These are phyloP conservation scores for Threskiornis aethiopicus DNA, from an alignment of 2,797 vertebrate genomes.

Conservation along the genomic window DNA sequence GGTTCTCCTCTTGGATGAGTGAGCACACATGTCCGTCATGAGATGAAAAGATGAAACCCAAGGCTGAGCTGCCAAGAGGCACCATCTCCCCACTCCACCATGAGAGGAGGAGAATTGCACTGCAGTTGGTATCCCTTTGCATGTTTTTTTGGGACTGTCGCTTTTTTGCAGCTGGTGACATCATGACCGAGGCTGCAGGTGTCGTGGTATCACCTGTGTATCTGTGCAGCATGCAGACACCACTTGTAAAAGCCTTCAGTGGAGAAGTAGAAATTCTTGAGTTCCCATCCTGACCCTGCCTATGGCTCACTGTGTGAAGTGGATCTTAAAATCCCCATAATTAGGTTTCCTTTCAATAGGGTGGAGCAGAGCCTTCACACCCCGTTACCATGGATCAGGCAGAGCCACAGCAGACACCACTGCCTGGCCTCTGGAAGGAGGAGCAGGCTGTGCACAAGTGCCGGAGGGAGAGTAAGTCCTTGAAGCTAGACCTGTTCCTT, in stretches of 20 bases:
- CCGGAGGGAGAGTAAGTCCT: neutral
- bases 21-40: neutral
- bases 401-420: neutral
- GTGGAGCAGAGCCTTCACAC: neutral
- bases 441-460: neutral
- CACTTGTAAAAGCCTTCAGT: neutral
- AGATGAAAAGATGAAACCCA: neutral
- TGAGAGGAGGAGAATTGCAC: neutral
- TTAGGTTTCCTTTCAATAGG: neutral
- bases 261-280: neutral
- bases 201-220: neutral
- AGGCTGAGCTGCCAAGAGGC: neutral
- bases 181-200: neutral
- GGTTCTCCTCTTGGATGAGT: neutral
- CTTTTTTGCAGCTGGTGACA: neutral
- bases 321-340: neutral
- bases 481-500: neutral
- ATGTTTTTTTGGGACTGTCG: neutral
- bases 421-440: neutral
- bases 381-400: fast-evolving
- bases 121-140: neutral
- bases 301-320: neutral
- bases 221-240: too few species aligned
- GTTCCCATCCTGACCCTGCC: neutral
- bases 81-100: neutral